phyloP scores from a whole-genome alignment of 1,140 invertebrate species.

The Sycophila sp. region DNA sequence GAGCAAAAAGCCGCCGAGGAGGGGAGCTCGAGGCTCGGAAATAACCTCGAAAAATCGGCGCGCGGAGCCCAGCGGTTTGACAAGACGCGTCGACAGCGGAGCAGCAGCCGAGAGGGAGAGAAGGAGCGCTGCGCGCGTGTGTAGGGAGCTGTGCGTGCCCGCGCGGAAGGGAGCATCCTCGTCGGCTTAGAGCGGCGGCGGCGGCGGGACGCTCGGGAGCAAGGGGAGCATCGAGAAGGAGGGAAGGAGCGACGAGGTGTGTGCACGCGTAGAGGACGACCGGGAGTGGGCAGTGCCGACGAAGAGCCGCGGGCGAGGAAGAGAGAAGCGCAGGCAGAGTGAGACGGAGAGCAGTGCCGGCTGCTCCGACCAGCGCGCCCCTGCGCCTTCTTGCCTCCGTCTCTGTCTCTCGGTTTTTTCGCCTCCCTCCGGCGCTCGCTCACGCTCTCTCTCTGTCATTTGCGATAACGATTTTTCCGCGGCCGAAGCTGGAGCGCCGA shows the following conservation, averaged over 20 bases:
- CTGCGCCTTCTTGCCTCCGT: slow-evolving; percentile 16
- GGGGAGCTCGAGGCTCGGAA: slow-evolving; percentile 7
- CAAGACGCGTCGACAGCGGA: not conserved
- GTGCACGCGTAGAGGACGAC: no score
- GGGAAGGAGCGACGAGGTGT: no score
- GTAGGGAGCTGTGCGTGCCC: no score
- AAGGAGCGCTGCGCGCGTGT: not conserved
- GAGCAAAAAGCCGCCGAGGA: not conserved
- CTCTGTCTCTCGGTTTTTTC: slow-evolving; percentile 29
- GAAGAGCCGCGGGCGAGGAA: no score
- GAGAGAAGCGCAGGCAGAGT: no score
- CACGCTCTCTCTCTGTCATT: slow-evolving; percentile 25
- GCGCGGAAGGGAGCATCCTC: no score
- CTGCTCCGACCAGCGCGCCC: slow-evolving; percentile 38
- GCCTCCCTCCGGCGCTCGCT: slow-evolving; percentile 20
- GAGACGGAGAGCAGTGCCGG: slow-evolving; percentile 42
- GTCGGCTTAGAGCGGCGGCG: no score
- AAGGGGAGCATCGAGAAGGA: no score
- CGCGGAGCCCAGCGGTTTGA: not conserved
- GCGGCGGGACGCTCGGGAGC: no score
- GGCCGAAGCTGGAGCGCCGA: slow-evolving; percentile 3
- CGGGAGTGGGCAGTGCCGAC: not conserved
- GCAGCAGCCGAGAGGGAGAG: not conserved
- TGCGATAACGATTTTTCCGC: slow-evolving; percentile 36
- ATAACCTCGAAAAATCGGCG: slow-evolving; percentile 7